These are phyloP conservation scores for Scolopax bukidnonensis DNA, from an alignment of 2,797 vertebrate species.

Conservation along the genomic window DNA sequence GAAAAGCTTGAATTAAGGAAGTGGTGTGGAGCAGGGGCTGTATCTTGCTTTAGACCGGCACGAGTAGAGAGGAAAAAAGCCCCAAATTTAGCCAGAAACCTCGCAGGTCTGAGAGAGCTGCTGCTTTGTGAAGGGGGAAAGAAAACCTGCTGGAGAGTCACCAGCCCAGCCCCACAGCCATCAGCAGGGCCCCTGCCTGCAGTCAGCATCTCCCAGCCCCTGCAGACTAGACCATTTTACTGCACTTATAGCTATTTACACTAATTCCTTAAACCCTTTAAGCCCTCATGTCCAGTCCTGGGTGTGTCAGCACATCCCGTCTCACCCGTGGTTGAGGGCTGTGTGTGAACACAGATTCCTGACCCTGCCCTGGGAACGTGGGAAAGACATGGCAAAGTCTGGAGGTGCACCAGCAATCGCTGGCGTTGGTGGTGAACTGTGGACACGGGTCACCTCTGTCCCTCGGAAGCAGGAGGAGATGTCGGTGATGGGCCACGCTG, in stretches of 20 bases:
- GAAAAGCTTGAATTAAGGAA: background rate
- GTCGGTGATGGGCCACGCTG: rapidly evolving
- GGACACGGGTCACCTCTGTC: background rate
- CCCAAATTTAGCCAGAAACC: background rate
- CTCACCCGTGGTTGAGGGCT: rapidly evolving
- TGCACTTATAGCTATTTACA: background rate
- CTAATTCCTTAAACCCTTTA: background rate
- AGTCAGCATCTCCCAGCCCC: background rate
- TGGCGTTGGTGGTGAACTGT: rapidly evolving
- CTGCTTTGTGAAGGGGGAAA: background rate
- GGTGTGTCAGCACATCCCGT: rapidly evolving
- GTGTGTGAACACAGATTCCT: rapidly evolving
- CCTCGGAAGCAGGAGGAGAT: background rate
- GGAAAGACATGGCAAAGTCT: background rate
- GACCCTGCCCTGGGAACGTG: background rate
- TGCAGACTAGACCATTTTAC: too few species aligned
- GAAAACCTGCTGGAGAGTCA: background rate
- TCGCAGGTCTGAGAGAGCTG: rapidly evolving
- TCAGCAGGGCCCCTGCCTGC: background rate
- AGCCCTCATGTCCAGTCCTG: background rate
- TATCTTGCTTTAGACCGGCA: background rate
- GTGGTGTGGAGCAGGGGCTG: background rate
- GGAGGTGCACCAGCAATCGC: background rate
- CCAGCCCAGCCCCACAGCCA: background rate
- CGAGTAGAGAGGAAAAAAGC: background rate